These are phyloP conservation scores for Rhynchomys soricoides DNA, from an alignment of 2,113 vertebrate genomes.

Conservation along the genomic window DNA sequence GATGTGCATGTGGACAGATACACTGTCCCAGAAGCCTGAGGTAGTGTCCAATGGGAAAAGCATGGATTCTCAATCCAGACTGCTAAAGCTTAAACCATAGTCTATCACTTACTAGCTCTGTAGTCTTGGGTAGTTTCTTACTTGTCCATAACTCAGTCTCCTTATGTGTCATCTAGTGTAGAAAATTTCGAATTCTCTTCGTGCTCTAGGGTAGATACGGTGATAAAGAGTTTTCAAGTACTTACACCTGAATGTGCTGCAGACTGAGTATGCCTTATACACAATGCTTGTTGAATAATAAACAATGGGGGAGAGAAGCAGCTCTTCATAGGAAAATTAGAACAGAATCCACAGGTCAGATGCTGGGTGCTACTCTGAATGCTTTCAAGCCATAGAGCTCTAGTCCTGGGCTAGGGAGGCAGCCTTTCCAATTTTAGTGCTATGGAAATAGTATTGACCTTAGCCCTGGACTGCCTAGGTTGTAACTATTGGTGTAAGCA, in stretches of 20 bases:
- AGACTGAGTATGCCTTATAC: neutral
- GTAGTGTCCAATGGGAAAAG: neutral
- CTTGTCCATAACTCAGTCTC: constrained; percentile 7
- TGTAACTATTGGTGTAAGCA: neutral
- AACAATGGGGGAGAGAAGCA: neutral
- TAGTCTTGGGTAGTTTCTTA: neutral
- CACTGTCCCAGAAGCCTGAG: neutral
- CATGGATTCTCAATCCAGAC: neutral
- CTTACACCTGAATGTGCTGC: neutral
- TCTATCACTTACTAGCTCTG: neutral
- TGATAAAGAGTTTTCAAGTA: neutral
- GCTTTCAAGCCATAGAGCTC: neutral
- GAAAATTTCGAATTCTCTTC: neutral
- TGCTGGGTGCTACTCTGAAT: neutral
- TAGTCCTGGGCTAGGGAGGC: fast-evolving
- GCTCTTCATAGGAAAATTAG: neutral
- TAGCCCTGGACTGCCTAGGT: neutral
- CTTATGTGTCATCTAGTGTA: neutral
- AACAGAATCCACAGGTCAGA: neutral
- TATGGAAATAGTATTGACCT: neutral
- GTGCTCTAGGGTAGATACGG: neutral
- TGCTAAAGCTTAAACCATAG: neutral
- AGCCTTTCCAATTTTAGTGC: neutral
- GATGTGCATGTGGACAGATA: neutral
- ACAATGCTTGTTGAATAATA: neutral